Percentiles rank a stretch among this genome's conserved stretches.
These are phyloP conservation scores for Cavia aperea DNA, from an alignment of 2,113 vertebrate species.

Conservation along the genomic window DNA sequence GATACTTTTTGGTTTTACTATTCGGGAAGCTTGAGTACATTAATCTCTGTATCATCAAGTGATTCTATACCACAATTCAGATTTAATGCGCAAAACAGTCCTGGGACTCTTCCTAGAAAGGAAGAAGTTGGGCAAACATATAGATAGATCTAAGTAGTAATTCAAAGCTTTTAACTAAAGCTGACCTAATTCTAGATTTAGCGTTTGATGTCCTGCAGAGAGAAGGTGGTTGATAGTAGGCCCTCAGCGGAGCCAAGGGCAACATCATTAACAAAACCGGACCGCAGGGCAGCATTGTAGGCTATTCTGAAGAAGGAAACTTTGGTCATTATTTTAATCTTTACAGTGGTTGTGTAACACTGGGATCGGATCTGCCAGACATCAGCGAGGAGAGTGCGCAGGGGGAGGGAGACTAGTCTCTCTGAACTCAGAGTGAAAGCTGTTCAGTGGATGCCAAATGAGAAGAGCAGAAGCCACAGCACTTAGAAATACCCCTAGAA, in stretches of 20 bases:
- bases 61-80: not conserved
- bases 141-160: constrained; percentile 38
- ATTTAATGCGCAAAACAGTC: constrained; percentile 8
- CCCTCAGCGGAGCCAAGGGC: not conserved
- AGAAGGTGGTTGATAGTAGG: not conserved
- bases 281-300: not conserved
- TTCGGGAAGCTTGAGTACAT: not conserved
- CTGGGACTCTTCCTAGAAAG: not conserved
- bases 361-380: not conserved
- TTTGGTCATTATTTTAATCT: not conserved
- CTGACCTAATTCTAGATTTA: constrained; percentile 42
- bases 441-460: too few species aligned
- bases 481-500: not conserved
- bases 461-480: not conserved
- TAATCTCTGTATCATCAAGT: not conserved
- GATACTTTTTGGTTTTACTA: not conserved
- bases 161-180: constrained; percentile 17
- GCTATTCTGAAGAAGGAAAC: not conserved
- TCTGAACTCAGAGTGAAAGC: not conserved
- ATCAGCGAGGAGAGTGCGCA: rapidly evolving
- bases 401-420: not conserved
- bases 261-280: constrained; percentile 3
- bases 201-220: constrained; percentile 20
- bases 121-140: constrained; percentile 5
- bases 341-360: not conserved